Conservation (phyloP, 1,140 invertebrate genomes). For the Plodia interpunctella region DNA sequence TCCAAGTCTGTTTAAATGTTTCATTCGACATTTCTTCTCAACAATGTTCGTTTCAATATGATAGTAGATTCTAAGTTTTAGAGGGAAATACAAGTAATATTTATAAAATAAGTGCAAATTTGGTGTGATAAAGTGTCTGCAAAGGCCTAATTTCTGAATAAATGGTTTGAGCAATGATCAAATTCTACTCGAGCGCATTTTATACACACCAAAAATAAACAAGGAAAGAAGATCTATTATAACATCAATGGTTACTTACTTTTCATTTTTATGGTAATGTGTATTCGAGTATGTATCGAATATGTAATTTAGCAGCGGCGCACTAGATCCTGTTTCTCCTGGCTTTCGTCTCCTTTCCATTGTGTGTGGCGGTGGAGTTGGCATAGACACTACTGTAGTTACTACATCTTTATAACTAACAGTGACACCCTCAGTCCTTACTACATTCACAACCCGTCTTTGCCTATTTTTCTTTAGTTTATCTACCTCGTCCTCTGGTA, state of each 20-base stretch:
- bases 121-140: too few relatives aligned
- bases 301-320: conserved; percentile 69
- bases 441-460: conserved; percentile 46
- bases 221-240: too few relatives aligned
- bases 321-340: conserved; percentile 60
- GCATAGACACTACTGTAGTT: conserved; percentile 22
- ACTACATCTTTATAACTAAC: conserved; percentile 24
- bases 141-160: too few relatives aligned
- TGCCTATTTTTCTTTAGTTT: conserved; percentile 43
- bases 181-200: too few relatives aligned
- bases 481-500: conserved; percentile 27
- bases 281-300: conserved; percentile 70
- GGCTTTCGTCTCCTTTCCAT: conserved; percentile 50
- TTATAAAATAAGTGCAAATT: too few relatives aligned
- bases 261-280: conserved; percentile 66
- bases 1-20: too few relatives aligned
- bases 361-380: conserved; percentile 29
- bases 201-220: too few relatives aligned
- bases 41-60: too few relatives aligned
- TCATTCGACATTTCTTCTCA: too few relatives aligned
- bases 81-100: too few relatives aligned
- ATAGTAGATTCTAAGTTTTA: too few relatives aligned
- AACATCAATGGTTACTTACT: conserved; percentile 31
- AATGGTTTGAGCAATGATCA: too few relatives aligned
- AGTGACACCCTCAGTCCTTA: conserved; percentile 31